These are phyloP conservation scores for Atherinosoma microstoma DNA, from an alignment of 2,797 vertebrate genomes.

Conservation along the genomic window DNA sequence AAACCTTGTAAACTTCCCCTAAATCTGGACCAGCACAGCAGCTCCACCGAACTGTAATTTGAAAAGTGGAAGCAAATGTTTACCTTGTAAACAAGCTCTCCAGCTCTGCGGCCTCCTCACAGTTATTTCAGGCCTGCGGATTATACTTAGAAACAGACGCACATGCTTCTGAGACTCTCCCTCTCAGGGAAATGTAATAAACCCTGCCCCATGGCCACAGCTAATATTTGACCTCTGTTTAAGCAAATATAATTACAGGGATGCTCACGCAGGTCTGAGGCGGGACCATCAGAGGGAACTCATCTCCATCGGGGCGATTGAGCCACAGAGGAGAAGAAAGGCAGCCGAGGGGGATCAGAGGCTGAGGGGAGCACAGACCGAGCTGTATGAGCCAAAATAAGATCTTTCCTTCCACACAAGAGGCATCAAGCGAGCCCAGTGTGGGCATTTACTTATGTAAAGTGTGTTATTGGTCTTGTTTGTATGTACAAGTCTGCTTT, in stretches of 20 bases:
- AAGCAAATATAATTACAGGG: constrained; percentile 66
- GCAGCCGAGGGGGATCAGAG: constrained; percentile 12
- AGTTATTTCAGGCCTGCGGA: constrained; percentile 68
- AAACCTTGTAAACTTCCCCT: constrained; percentile 23
- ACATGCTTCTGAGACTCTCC: constrained; percentile 43
- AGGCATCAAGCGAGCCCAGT: constrained; percentile 34
- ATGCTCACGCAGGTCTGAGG: constrained; percentile 39
- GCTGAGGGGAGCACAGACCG: constrained; percentile 22
- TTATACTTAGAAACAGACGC: constrained; percentile 59
- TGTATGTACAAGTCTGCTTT: constrained; percentile 55
- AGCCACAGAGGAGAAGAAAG: constrained; percentile 12
- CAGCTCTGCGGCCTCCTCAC: constrained; percentile 49
- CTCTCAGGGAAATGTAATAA: constrained; percentile 55
- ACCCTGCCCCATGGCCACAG: constrained; percentile 42
- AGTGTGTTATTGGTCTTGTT: constrained; percentile 53
- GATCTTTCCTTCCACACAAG: constrained; percentile 44
- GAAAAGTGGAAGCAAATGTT: constrained; percentile 77
- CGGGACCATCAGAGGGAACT: constrained; percentile 36
- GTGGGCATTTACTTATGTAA: constrained; percentile 32
- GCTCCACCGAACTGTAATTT: constrained; percentile 63
- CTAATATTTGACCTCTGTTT: constrained; percentile 75
- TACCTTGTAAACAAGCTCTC: constrained; percentile 68
- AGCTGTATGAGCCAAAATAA: constrained; percentile 44
- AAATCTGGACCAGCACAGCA: constrained; percentile 32
- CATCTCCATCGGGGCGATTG: constrained; percentile 34